Percentiles rank a stretch among this genome's conserved stretches.
phyloP scores from a whole-genome alignment of 2,888 invertebrate species.

The Opisthograptis luteolata region DNA sequence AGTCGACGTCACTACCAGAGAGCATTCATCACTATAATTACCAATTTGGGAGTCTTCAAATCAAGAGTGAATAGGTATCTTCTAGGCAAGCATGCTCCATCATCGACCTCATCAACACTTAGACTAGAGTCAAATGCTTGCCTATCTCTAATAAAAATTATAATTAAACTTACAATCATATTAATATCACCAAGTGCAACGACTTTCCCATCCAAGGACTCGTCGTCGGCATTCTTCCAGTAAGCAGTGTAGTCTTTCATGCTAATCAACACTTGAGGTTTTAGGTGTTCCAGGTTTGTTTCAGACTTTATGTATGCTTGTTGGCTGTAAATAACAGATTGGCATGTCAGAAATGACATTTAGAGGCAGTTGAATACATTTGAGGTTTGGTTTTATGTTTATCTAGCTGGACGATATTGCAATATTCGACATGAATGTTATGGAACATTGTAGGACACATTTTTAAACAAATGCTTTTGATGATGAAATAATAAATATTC shows the following conservation, averaged over 20 bases:
- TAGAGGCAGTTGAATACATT: not conserved
- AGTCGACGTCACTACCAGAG: too few relatives aligned
- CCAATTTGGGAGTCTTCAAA: too few relatives aligned
- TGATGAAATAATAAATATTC: too few relatives aligned
- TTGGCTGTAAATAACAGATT: slow-evolving; percentile 50
- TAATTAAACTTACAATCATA: slow-evolving; percentile 70
- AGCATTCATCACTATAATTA: too few relatives aligned
- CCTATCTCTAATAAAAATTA: too few relatives aligned
- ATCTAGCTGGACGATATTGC: slow-evolving; percentile 1
- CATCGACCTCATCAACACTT: too few relatives aligned
- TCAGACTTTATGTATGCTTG: slow-evolving; percentile 75
- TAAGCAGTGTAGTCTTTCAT: slow-evolving; percentile 75
- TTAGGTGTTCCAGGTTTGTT: slow-evolving; percentile 60
- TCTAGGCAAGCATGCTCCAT: too few relatives aligned
- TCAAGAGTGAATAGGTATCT: too few relatives aligned
- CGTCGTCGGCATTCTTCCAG: slow-evolving; percentile 71
- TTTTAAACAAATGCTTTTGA: too few relatives aligned
- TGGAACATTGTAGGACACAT: too few relatives aligned
- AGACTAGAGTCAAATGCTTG: too few relatives aligned
- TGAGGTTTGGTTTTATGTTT: not conserved
- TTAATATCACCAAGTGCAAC: slow-evolving; percentile 74
- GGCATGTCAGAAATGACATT: not conserved
- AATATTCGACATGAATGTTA: too few relatives aligned
- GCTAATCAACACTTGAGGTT: slow-evolving; percentile 56
- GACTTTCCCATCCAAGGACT: slow-evolving; percentile 52